Evolutionary conservation across 1,140 invertebrate species (phyloP).

Genomic region (Eumaeus atala): DNA sequence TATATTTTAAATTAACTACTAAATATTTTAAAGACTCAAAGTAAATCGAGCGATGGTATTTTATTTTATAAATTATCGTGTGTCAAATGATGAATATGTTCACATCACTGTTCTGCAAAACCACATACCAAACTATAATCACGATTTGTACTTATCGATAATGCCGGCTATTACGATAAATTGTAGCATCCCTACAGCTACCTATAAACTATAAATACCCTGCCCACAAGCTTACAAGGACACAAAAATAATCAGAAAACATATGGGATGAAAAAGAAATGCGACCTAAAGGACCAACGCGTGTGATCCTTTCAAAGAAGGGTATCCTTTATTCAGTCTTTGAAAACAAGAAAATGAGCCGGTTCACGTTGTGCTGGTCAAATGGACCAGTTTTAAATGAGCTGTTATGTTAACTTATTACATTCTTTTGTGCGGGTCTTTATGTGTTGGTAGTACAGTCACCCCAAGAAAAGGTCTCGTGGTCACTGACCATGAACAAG

Average conservation of each 20-base stretch:
- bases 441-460: conserved; percentile 54
- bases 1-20: too few relatives aligned
- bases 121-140: not conserved
- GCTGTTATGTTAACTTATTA: conserved; percentile 29
- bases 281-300: conserved; percentile 30
- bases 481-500: conserved; percentile 67
- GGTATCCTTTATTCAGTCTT: conserved; percentile 46
- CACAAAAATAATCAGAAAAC: conserved; percentile 63
- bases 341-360: conserved; percentile 34
- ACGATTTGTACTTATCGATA: not conserved
- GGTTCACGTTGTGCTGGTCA: conserved; percentile 34
- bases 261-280: conserved; percentile 64
- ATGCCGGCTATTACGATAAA: conserved; percentile 1
- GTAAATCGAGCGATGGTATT: too few relatives aligned
- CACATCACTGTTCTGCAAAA: too few relatives aligned
- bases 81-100: too few relatives aligned
- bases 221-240: conserved; percentile 59
- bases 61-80: too few relatives aligned
- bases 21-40: too few relatives aligned
- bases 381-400: conserved; percentile 37
- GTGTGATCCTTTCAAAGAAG: conserved; percentile 37
- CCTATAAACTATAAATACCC: conserved; percentile 44
- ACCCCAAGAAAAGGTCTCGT: conserved; percentile 65
- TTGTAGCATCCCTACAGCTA: conserved; percentile 13
- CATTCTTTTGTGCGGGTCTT: conserved; percentile 39